phyloP scores from a whole-genome alignment of 2,888 invertebrate species.

The Lasioglossum calceatum region DNA sequence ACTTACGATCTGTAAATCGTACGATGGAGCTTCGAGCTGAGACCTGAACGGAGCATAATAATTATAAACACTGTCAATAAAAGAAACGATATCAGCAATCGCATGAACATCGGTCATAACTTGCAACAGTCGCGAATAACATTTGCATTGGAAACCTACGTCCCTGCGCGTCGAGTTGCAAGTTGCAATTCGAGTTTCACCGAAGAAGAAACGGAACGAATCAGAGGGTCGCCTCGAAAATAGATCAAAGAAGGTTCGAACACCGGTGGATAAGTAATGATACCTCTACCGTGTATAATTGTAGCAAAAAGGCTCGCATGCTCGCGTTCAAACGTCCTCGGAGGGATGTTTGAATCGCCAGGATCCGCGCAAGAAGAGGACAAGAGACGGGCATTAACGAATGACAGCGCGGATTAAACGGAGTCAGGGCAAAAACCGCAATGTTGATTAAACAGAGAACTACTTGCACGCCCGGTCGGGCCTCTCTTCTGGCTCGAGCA shows the following conservation, averaged over 20 bases:
- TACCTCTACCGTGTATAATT: not conserved
- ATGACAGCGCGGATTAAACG: slow-evolving; percentile 1
- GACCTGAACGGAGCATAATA: not conserved
- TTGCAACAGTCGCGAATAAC: not conserved
- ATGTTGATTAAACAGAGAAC: slow-evolving; percentile 31
- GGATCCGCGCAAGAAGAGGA: not conserved
- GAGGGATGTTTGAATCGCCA: slow-evolving; percentile 3
- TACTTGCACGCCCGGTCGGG: not conserved
- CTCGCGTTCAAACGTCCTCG: slow-evolving; percentile 4
- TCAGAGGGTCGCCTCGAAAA: not conserved
- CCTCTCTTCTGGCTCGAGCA: not conserved
- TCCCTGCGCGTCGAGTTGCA: not conserved
- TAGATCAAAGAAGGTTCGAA: slow-evolving; percentile 4
- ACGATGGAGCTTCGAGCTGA: not conserved
- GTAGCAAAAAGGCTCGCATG: slow-evolving; percentile 1
- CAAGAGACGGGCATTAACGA: not conserved
- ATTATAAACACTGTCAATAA: not conserved
- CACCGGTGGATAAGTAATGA: slow-evolving; percentile 4
- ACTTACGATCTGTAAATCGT: not conserved
- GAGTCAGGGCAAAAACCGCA: not conserved
- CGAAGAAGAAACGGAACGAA: not conserved
- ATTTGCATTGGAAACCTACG: not conserved
- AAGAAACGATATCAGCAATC: not conserved
- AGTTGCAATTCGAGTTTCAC: not conserved
- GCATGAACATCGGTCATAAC: not conserved